A percentile compares a stretch with the other conserved stretches of the same genome.
These are phyloP conservation scores for Allobates femoralis DNA, from an alignment of 2,797 vertebrate species.

Conservation along the genomic window DNA sequence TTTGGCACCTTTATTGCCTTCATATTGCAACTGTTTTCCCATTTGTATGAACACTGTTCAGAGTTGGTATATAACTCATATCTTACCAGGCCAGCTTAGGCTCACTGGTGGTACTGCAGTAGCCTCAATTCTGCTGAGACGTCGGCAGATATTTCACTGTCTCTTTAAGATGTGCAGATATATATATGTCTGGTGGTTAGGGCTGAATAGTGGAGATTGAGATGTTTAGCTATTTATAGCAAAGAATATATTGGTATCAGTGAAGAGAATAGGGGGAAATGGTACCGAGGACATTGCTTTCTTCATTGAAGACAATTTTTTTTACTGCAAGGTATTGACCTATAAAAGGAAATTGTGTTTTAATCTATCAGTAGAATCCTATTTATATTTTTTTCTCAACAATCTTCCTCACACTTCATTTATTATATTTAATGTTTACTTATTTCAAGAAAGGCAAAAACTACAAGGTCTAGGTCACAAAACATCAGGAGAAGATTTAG, in stretches of 20 bases:
- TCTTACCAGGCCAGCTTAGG: conserved; percentile 45
- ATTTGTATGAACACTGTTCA: conserved; percentile 63
- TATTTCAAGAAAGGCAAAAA: no score
- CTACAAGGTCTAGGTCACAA: no score
- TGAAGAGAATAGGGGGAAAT: background rate
- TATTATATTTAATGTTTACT: no score
- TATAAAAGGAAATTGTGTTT: background rate
- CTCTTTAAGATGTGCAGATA: conserved; percentile 25
- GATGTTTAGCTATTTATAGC: background rate
- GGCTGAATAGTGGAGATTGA: background rate
- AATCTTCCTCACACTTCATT: no score
- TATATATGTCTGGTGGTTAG: background rate
- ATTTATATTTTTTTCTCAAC: background rate
- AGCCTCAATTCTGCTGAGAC: conserved; percentile 16
- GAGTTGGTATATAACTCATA: conserved; percentile 60
- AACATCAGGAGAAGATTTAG: no score
- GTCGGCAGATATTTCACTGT: conserved; percentile 17
- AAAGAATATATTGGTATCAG: background rate
- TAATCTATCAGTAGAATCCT: background rate
- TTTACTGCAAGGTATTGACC: background rate
- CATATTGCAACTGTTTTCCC: conserved; percentile 65
- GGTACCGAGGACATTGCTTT: background rate
- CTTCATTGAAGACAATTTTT: background rate
- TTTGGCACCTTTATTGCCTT: conserved; percentile 65
- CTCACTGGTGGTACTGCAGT: conserved; percentile 40